Base-by-base conservation (phyloP, 2,888 invertebrate species). In the Seira ritae region DNA sequence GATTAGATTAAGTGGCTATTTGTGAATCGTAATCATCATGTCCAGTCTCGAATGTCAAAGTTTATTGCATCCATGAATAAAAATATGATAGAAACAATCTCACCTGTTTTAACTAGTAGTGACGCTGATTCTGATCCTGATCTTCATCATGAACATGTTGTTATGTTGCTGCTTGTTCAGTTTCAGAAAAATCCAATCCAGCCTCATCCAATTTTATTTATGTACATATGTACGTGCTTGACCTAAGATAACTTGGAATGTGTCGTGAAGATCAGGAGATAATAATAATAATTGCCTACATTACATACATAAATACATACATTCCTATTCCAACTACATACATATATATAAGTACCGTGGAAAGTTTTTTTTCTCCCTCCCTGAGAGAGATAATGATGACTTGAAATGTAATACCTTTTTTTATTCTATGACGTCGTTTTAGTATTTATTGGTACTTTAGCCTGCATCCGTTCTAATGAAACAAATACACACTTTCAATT, bases 191-290 rank as follows among this genome's bases (percentile, higher is more conserved):
- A 12, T 55, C 55, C 15, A 3, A 17, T 8, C 55, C 15, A 55
- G 12, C 55, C n/a, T 8, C 31, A 31, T 2, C 31, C 31, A 31
- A 31, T 31, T 31, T n/a, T n/a, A n/a, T n/a, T n/a, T n/a, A n/a
- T n/a, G n/a, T n/a, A n/a, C n/a, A n/a, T n/a, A 12, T 42, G 6
- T 55, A 55, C 12, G 55, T 55, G 12, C 55, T 55, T 55, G 55
- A 55, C 55, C 55, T 55, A 55, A 55, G 55, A 55, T 55, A 55
- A 55, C 55, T 55, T 55, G 55, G 55, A 31, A 31, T 31, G 31
- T 31, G 31, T 31, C 31, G 8, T 31, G 31, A 31, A 31, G 31
- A 31, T 31, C 31, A 31, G 31, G 31, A 31, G n/a, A n/a, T n/a
- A n/a, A n/a, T n/a, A n/a, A n/a, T n/a, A n/a, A n/a, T n/a, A n/a